A percentile compares a stretch with the other conserved stretches of the same genome.
Evolutionary conservation across 2,113 vertebrate species (phyloP).

Genomic region (Lophura nycthemera): DNA sequence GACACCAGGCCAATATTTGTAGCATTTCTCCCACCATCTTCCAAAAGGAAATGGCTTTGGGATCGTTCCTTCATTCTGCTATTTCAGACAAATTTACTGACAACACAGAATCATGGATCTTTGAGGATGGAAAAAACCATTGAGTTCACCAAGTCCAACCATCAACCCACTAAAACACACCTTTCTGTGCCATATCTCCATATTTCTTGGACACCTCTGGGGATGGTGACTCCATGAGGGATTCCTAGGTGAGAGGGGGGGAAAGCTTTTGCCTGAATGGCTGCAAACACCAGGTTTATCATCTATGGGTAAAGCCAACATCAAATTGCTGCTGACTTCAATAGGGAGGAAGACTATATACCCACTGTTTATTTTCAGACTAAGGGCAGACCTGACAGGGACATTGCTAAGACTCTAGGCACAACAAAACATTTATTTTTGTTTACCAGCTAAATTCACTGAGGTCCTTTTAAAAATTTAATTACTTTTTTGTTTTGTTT

Average conservation of each 20-base stretch:
- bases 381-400: not conserved
- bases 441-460: not conserved
- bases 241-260: not conserved
- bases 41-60: not conserved
- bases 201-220: too few species aligned
- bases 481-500: too few species aligned
- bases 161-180: too few species aligned
- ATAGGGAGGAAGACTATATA: not conserved
- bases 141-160: too few species aligned
- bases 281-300: not conserved
- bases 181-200: too few species aligned
- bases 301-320: not conserved
- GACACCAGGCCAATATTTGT: not conserved
- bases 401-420: not conserved
- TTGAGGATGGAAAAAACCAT: too few species aligned
- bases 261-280: not conserved
- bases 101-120: too few species aligned
- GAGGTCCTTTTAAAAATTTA: rapidly evolving
- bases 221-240: not conserved
- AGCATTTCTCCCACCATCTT: not conserved
- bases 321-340: not conserved
- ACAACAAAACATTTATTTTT: not conserved
- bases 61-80: not conserved
- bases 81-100: not conserved
- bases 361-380: not conserved